Evolutionary conservation across 92 coral and sea anemone genomes (phyloP).

Genomic region (Porites lobata): DNA sequence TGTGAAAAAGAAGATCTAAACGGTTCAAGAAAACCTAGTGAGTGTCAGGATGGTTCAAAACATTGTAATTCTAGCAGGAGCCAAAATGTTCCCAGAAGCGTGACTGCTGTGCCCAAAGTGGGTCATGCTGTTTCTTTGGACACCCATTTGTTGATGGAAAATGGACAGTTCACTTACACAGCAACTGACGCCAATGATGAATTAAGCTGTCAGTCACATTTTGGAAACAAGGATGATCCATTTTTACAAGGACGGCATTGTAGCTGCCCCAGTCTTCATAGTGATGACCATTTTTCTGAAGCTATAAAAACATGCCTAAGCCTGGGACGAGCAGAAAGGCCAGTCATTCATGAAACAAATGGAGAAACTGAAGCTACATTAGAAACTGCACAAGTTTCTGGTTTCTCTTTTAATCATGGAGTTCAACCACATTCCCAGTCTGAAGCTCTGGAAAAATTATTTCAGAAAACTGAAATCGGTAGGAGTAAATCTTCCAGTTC

Average conservation of each 20-base stretch:
- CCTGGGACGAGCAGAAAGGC: constrained; percentile 61
- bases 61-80: background rate
- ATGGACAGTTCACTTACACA: constrained; percentile 8
- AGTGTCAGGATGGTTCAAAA: constrained; percentile 1
- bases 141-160: constrained; percentile 39
- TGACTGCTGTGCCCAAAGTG: constrained; percentile 25
- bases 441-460: constrained; percentile 23
- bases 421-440: constrained; percentile 23
- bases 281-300: constrained; percentile 67
- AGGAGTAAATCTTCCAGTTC: constrained; percentile 6
- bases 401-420: background rate
- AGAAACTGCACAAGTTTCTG: background rate
- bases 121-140: constrained; percentile 68
- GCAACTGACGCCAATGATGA: background rate
- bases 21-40: background rate
- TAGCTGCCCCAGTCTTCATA: constrained; percentile 79
- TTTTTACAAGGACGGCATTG: constrained; percentile 81
- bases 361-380: background rate
- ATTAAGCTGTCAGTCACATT: background rate
- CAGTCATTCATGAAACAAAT: constrained; percentile 13
- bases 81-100: background rate
- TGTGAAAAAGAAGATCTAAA: background rate
- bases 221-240: constrained; percentile 51
- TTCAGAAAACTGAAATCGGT: background rate
- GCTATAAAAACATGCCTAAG: constrained; percentile 73